phyloP scores from a whole-genome alignment of 2,888 invertebrate species.

The Plagiodera versicolora region DNA sequence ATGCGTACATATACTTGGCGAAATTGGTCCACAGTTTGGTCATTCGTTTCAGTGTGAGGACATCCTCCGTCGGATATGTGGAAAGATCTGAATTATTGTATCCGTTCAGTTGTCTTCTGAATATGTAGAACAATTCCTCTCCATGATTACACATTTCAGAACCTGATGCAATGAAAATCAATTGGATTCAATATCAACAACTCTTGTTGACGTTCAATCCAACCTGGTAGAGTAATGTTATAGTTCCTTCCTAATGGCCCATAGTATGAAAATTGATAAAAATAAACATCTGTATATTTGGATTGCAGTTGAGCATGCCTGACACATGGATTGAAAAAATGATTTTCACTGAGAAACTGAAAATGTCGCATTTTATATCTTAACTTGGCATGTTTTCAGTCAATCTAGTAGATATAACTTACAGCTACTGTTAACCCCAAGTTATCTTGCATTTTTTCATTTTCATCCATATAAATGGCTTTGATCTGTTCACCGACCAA shows the following conservation, averaged over 20 bases:
- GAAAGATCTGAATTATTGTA: slow-evolving; percentile 35
- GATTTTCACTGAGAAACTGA: slow-evolving; percentile 32
- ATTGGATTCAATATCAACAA: too few species aligned
- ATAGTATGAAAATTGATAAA: slow-evolving; percentile 35
- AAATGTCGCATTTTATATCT: slow-evolving; percentile 14
- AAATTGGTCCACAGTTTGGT: slow-evolving; percentile 61
- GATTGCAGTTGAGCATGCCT: slow-evolving; percentile 34
- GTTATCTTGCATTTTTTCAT: slow-evolving; percentile 25
- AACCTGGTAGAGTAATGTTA: slow-evolving; percentile 32
- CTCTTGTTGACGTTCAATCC: too few species aligned
- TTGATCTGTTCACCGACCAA: slow-evolving; percentile 30
- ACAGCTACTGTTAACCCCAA: slow-evolving; percentile 31
- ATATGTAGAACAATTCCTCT: slow-evolving; percentile 42
- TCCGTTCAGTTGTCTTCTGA: slow-evolving; percentile 30
- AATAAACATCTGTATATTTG: slow-evolving; percentile 29
- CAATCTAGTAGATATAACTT: slow-evolving; percentile 14
- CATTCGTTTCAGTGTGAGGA: slow-evolving; percentile 29
- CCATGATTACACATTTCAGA: slow-evolving; percentile 39
- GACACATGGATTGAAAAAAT: slow-evolving; percentile 28
- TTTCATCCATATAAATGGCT: slow-evolving; percentile 25
- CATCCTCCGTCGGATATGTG: slow-evolving; percentile 26
- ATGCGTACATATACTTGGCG: slow-evolving; percentile 59
- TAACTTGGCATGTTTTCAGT: too few species aligned
- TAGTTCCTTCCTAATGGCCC: slow-evolving; percentile 28
- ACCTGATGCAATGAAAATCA: slow-evolving; percentile 40